Evolutionary conservation across 1,140 invertebrate species (phyloP), one percentile per base, ranked within the genome.

Genomic region (Chrysopa pallens): DNA sequence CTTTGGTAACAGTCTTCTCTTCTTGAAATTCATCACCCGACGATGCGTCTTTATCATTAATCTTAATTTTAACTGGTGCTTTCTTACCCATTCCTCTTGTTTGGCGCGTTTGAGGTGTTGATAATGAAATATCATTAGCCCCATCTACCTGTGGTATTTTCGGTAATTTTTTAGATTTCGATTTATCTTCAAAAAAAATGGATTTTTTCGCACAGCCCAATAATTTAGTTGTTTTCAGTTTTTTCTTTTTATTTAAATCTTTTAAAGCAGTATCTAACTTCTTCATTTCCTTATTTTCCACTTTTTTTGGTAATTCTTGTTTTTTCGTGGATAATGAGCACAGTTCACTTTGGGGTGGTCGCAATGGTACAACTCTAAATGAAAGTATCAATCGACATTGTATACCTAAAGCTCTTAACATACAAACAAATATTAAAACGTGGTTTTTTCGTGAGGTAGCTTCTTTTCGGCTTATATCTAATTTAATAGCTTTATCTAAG

Each of bases 341-440:
- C 23, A 78, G 59, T 50, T 76, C 76, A 42, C 57, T 68, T 43
- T 50, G 58, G 27, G 59, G 62, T 23, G 74, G 73, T 56, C 71
- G 74, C 29, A 80, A 59, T 1, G 77, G 73, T 40, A 80, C 57
- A 28, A 69, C 61, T 46, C 69, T 66, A 52, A 81, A 69, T 46
- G 74, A 76, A 8, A 75, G 69, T n/a, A 93, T 73, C 31, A 94
- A 57, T 44, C 90, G 66, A 49, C 79, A 80, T 52, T 84, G 76
- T 39, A 92, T 61, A 0, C 88, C 87, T 45, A 92, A 67, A 37
- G 77, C 70, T 58, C 89, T 69, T 28, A 88, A 56, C 47, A 85
- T 67, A 15, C 74, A 64, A 33, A 91, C 62, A 60, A 85, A 89
- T 47, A 91, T 69, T 50, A 78, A 69, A 43, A 80, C 73, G 28